A percentile compares a stretch with the other conserved stretches of the same genome.
Conservation (phyloP, 2,888 invertebrate species). For the Mellilla xanthometata region DNA sequence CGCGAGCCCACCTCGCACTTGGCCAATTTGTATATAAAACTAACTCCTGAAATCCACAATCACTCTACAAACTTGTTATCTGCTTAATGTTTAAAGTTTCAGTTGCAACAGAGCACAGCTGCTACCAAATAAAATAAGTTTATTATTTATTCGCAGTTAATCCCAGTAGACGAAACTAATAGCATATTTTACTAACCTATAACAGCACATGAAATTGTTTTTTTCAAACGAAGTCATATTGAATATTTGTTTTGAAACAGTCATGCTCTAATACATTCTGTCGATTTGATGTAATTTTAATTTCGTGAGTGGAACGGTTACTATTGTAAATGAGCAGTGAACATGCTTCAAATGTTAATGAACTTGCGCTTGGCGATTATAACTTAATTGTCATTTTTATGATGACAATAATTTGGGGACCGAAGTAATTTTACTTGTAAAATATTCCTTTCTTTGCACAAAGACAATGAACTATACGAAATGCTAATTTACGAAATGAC, state of each 20-base stretch:
- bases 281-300: constrained; percentile 14
- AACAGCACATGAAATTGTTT: neutral
- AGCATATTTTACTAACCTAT: neutral
- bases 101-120: no score
- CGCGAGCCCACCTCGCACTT: no score
- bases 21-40: no score
- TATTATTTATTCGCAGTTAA: neutral
- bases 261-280: constrained; percentile 11
- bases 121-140: no score
- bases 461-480: no score
- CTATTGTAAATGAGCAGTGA: neutral
- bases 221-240: constrained; percentile 7
- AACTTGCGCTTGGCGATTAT: neutral
- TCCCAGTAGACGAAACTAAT: neutral
- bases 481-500: no score
- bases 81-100: no score
- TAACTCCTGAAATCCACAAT: no score
- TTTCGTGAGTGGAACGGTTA: neutral
- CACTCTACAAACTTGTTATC: no score
- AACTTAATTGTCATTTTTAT: neutral
- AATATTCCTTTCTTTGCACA: no score
- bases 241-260: constrained; percentile 15
- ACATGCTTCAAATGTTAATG: constrained; percentile 2
- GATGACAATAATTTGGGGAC: neutral
- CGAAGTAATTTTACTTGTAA: no score